Conservation (phyloP, 35 echinoderm and acorn worm species). For the Diadema setosum region DNA sequence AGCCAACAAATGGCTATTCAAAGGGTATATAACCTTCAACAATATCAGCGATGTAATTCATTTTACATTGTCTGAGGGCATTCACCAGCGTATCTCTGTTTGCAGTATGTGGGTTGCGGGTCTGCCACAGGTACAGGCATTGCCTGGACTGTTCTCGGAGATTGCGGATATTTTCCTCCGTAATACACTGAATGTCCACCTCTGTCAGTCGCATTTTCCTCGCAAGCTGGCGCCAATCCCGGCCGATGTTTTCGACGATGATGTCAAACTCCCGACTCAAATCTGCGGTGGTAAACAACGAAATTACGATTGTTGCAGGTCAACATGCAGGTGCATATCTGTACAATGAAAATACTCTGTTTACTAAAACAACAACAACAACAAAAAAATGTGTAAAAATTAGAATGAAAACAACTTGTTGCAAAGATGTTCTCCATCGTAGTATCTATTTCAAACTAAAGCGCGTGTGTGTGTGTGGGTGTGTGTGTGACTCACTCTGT, state of each 20-base stretch:
- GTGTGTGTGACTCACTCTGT: no score
- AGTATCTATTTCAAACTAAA: no score
- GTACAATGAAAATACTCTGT: not conserved
- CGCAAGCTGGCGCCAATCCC: constrained; percentile 65
- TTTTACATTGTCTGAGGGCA: constrained; percentile 42
- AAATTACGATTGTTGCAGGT: not conserved
- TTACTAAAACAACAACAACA: no score
- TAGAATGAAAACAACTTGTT: not conserved
- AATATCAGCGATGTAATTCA: constrained; percentile 63
- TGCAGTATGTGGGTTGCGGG: not conserved
- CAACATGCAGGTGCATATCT: no score
- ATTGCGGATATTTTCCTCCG: constrained; percentile 2
- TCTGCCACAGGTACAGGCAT: constrained; percentile 32
- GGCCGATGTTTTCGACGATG: constrained; percentile 56
- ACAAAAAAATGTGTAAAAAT: no score
- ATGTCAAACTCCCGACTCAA: constrained; percentile 55
- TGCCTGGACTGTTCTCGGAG: constrained; percentile 51
- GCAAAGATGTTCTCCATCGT: no score
- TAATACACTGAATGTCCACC: constrained; percentile 47
- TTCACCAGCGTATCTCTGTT: constrained; percentile 18
- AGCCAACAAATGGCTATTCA: no score
- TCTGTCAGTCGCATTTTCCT: constrained; percentile 40
- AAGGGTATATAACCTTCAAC: constrained; percentile 46
- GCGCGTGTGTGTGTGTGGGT: no score
- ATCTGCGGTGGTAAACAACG: constrained; percentile 16